A percentile compares a stretch with the other conserved stretches of the same genome.
Conservation (phyloP, 2,113 vertebrate genomes). For the Sminthopsis crassicaudata region DNA sequence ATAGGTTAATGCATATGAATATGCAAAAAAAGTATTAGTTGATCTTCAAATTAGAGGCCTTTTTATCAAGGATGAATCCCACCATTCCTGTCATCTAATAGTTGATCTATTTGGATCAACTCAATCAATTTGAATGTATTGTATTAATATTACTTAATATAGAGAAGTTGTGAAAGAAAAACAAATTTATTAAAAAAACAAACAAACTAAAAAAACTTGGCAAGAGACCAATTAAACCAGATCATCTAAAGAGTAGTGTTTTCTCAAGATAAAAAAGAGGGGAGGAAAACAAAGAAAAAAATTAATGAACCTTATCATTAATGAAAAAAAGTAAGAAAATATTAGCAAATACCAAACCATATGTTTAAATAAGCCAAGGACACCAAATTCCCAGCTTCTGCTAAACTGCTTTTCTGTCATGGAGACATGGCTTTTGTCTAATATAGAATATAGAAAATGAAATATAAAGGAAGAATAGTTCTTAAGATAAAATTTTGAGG, state of each 20-base stretch:
- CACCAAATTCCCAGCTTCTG: slow-evolving; percentile 27
- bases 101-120: slow-evolving; percentile 23
- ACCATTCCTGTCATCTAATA: slow-evolving; percentile 26
- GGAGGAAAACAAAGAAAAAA: background rate
- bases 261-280: background rate
- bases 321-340: background rate
- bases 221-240: background rate
- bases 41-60: background rate
- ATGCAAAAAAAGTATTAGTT: background rate
- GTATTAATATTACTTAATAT: background rate
- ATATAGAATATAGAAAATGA: background rate
- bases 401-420: slow-evolving; percentile 30
- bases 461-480: background rate
- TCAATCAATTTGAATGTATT: slow-evolving; percentile 31
- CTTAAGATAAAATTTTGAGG: background rate
- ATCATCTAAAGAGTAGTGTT: background rate
- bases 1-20: slow-evolving; percentile 12
- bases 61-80: background rate
- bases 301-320: background rate
- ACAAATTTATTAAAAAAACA: background rate
- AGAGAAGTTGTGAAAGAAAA: background rate
- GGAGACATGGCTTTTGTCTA: background rate
- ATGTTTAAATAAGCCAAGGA: background rate
- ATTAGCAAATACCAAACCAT: background rate
- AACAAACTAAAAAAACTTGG: background rate